These are phyloP conservation scores for Eucidaris tribuloides DNA, from an alignment of 35 echinoderm and acorn worm species.

Conservation along the genomic window DNA sequence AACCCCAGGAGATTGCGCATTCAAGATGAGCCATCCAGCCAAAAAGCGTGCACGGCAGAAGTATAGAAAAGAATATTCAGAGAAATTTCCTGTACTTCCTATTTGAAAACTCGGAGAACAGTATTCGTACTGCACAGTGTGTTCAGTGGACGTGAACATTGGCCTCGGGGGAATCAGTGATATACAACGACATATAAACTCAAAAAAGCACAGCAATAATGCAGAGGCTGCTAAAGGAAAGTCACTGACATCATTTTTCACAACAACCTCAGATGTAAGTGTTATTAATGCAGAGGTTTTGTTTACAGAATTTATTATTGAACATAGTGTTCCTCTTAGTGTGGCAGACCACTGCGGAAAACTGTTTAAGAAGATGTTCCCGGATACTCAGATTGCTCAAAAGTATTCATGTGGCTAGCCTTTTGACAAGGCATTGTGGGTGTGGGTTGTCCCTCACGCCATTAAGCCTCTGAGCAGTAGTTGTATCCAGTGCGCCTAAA, in stretches of 20 bases:
- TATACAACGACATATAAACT: slow-evolving; percentile 6
- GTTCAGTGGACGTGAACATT: neutral
- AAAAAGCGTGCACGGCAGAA: slow-evolving; percentile 2
- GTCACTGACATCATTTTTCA: neutral
- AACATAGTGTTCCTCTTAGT: slow-evolving; percentile 48
- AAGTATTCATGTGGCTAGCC: slow-evolving; percentile 57
- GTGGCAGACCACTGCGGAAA: slow-evolving; percentile 39
- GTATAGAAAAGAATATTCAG: neutral
- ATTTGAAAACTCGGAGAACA: neutral
- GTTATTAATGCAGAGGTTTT: slow-evolving; percentile 30
- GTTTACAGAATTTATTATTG: slow-evolving; percentile 49
- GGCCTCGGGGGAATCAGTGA: slow-evolving; percentile 1
- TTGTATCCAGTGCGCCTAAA: too few relatives aligned
- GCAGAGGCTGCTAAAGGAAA: neutral
- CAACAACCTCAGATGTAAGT: neutral
- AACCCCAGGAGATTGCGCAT: too few relatives aligned
- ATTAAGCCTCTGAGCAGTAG: too few relatives aligned
- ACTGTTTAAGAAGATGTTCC: slow-evolving; percentile 53
- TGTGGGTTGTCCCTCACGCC: too few relatives aligned
- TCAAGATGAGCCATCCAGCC: neutral
- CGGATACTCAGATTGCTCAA: slow-evolving; percentile 21
- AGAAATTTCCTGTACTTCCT: neutral
- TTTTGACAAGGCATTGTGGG: too few relatives aligned
- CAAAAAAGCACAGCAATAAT: neutral
- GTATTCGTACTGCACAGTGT: slow-evolving; percentile 9